A percentile compares a stretch with the other conserved stretches of the same genome.
Evolutionary conservation across 2,113 vertebrate genomes (phyloP).

Genomic region (Otis tarda): DNA sequence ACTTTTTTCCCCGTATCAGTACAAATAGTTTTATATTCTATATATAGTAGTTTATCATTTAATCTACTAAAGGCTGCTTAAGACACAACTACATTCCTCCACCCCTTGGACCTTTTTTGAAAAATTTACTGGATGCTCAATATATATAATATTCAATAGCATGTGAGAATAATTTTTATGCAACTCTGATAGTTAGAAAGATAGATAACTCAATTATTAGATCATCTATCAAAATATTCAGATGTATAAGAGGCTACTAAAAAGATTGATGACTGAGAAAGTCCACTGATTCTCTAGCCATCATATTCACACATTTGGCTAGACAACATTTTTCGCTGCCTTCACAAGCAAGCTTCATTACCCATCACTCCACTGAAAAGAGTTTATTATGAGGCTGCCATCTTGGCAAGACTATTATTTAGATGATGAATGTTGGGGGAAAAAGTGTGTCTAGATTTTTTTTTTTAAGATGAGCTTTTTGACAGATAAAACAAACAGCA

Average conservation of each 20-base stretch:
- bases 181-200: conserved; percentile 97
- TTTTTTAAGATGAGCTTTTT: conserved; percentile 85
- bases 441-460: conserved; percentile 77
- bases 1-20: not conserved
- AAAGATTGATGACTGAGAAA: conserved; percentile 96
- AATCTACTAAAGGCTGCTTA: conserved; percentile 64
- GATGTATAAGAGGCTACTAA: conserved; percentile 89
- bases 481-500: conserved; percentile 88
- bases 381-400: conserved; percentile 98
- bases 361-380: conserved; percentile 96
- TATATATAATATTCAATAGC: conserved; percentile 98
- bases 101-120: conserved; percentile 82
- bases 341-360: conserved; percentile 99
- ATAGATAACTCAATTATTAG: conserved; percentile 99
- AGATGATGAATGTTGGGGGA: conserved; percentile 93
- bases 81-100: conserved; percentile 69
- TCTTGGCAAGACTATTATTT: conserved; percentile 98
- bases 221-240: conserved; percentile 97
- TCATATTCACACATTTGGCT: conserved; percentile 94
- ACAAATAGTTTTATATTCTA: not conserved
- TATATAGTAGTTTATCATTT: not conserved
- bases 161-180: conserved; percentile 99
- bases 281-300: conserved; percentile 90
- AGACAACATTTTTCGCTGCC: conserved; percentile 90
- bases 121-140: conserved; percentile 88